A percentile compares a stretch with the other conserved stretches of the same genome.
phyloP scores from a whole-genome alignment of 2,797 vertebrate genomes.

The Antennarius maculatus region DNA sequence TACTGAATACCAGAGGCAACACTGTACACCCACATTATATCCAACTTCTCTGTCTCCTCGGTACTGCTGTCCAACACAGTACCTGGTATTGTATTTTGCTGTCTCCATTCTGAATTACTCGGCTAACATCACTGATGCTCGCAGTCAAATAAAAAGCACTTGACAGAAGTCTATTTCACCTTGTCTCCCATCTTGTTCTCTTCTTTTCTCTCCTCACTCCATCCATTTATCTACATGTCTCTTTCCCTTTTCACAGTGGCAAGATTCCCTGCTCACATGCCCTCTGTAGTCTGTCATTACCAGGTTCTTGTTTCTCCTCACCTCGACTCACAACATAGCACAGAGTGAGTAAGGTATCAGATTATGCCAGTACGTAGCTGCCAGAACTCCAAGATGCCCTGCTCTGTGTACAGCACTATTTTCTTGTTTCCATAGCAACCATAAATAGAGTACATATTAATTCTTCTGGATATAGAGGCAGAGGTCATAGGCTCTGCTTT shows the following conservation, averaged over 20 bases:
- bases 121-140: slow-evolving; percentile 35
- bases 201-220: slow-evolving; percentile 3
- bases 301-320: slow-evolving; percentile 49
- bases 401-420: slow-evolving; percentile 20
- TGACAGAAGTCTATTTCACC: slow-evolving; percentile 8
- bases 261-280: slow-evolving; percentile 35
- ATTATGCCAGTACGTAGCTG: slow-evolving; percentile 32
- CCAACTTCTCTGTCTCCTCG: slow-evolving; percentile 17
- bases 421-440: slow-evolving; percentile 64
- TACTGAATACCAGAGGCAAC: slow-evolving; percentile 30
- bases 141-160: slow-evolving; percentile 24
- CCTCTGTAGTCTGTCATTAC: slow-evolving; percentile 37
- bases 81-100: slow-evolving; percentile 35
- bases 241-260: slow-evolving; percentile 13
- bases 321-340: slow-evolving; percentile 36
- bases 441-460: slow-evolving; percentile 60
- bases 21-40: slow-evolving; percentile 1
- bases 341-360: slow-evolving; percentile 13
- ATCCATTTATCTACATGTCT: slow-evolving; percentile 13
- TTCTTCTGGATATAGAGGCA: slow-evolving; percentile 59
- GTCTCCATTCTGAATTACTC: slow-evolving; percentile 16
- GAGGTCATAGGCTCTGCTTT: slow-evolving; percentile 49
- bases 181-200: slow-evolving; percentile 15
- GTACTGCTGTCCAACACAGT: slow-evolving; percentile 17
- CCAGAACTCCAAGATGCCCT: slow-evolving; percentile 48